phyloP scores from a whole-genome alignment of 2,113 vertebrate species.

The Pholis gunnellus region DNA sequence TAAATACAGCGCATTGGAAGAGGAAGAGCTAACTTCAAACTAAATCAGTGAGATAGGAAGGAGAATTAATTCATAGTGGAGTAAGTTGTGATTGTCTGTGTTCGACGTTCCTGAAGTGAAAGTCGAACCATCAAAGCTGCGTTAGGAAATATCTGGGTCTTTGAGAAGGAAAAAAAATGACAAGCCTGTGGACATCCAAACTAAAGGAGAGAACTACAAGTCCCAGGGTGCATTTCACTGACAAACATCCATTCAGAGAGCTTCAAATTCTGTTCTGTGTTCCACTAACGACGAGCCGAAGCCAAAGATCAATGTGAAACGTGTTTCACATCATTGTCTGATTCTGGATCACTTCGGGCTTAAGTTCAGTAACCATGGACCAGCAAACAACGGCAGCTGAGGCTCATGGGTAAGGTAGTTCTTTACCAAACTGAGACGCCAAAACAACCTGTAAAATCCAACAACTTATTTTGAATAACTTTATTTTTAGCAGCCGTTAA shows the following conservation, averaged over 20 bases:
- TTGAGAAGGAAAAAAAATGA: background rate
- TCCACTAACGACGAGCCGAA: background rate
- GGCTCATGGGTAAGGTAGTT: background rate
- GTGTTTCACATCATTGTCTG: background rate
- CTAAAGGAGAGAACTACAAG: background rate
- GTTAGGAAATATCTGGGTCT: background rate
- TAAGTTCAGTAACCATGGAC: background rate
- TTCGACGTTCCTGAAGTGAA: background rate
- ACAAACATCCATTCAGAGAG: background rate
- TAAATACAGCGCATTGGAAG: background rate
- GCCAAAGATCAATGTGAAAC: background rate
- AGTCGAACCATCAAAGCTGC: background rate
- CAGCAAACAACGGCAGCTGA: background rate
- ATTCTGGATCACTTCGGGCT: background rate
- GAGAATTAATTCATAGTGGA: background rate
- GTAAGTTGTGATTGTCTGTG: no score
- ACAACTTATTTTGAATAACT: background rate
- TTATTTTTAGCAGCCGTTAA: background rate
- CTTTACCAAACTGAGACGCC: background rate
- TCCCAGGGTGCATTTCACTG: slow-evolving; percentile 23
- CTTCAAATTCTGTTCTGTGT: background rate
- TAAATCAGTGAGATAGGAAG: background rate
- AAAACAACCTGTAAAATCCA: background rate
- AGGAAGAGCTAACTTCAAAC: background rate
- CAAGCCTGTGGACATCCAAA: background rate